Conservation (phyloP, 2,888 invertebrate genomes). For the Halocaridina rubra region DNA sequence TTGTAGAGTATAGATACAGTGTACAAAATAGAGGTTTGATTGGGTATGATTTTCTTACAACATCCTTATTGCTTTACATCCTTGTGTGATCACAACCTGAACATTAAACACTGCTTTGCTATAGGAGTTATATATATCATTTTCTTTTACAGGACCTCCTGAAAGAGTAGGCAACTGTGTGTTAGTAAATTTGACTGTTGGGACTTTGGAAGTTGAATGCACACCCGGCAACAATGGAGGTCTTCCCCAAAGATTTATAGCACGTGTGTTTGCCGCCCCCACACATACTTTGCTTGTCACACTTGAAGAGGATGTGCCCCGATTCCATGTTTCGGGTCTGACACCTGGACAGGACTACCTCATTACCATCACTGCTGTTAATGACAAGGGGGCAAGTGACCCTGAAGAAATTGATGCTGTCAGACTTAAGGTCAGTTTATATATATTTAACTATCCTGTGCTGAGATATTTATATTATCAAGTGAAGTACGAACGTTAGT, state of each 20-base stretch:
- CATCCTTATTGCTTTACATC: too few species aligned
- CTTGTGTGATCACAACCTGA: too few species aligned
- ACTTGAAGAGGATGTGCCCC: conserved; percentile 44
- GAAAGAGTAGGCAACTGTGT: conserved; percentile 58
- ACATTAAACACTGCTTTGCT: too few species aligned
- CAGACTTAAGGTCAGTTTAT: conserved; percentile 48
- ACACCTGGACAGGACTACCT: conserved; percentile 60
- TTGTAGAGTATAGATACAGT: too few species aligned
- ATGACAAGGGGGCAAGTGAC: conserved; percentile 60
- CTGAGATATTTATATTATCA: too few species aligned
- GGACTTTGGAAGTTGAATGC: conserved; percentile 60
- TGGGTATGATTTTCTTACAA: too few species aligned
- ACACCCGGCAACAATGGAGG: conserved; percentile 59
- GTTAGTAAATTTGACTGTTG: conserved; percentile 59
- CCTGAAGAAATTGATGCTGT: conserved; percentile 61
- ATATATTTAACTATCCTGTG: too few species aligned
- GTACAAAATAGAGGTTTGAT: too few species aligned
- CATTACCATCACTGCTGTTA: conserved; percentile 61
- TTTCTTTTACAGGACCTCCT: conserved; percentile 49
- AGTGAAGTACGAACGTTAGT: too few species aligned
- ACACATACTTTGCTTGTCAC: conserved; percentile 54
- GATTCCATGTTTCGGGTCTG: conserved; percentile 60
- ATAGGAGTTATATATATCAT: background rate
- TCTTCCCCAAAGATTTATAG: conserved; percentile 55
- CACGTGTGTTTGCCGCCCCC: conserved; percentile 56